Conservation (phyloP, 2,888 invertebrate genomes). For the Morpho helenor region DNA sequence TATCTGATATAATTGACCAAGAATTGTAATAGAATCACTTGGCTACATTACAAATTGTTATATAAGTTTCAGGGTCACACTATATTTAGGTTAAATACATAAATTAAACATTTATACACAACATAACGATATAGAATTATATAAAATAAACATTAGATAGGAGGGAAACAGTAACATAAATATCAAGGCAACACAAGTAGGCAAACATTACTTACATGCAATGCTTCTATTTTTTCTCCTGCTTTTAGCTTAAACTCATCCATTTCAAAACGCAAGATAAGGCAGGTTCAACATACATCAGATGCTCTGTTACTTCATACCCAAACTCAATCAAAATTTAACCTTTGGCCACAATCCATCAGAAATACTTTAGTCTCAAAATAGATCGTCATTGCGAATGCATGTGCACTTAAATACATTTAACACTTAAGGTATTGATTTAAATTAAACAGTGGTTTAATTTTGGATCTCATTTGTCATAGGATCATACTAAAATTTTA, state of each 20-base stretch:
- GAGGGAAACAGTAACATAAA: conserved; percentile 42
- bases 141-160: conserved; percentile 3
- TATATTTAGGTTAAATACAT: conserved; percentile 14
- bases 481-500: conserved; percentile 6
- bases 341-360: conserved; percentile 71
- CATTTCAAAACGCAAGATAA: conserved; percentile 46
- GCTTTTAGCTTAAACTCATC: conserved; percentile 68
- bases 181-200: conserved; percentile 44
- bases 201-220: conserved; percentile 63
- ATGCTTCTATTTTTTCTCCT: conserved; percentile 68
- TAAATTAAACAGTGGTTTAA: neutral
- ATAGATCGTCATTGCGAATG: conserved; percentile 50
- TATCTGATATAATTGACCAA: too few relatives aligned
- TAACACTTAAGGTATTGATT: conserved; percentile 1
- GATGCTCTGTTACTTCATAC: conserved; percentile 52
- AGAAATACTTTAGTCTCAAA: conserved; percentile 62
- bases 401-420: conserved; percentile 4
- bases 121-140: neutral
- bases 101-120: conserved; percentile 16
- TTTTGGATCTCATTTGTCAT: conserved; percentile 15
- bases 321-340: conserved; percentile 52
- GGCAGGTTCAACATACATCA: conserved; percentile 46
- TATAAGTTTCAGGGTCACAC: conserved; percentile 40
- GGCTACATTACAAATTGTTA: conserved; percentile 38
- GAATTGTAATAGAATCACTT: neutral